phyloP scores from a whole-genome alignment of 2,113 vertebrate species.

The Chamaetylas fuelleborni region DNA sequence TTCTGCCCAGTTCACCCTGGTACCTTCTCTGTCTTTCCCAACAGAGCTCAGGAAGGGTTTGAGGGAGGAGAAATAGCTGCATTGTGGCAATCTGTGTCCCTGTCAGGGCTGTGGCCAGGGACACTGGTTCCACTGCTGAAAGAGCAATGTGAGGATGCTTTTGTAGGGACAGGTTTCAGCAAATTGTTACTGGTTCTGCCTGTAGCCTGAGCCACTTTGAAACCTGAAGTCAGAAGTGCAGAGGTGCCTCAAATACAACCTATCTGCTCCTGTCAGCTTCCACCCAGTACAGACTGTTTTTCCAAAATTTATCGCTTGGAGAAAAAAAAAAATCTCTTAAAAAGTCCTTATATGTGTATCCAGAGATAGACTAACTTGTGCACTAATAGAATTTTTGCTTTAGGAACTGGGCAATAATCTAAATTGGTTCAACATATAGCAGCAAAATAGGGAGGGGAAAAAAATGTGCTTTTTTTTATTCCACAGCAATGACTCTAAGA shows the following conservation, averaged over 20 bases:
- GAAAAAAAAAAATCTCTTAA: background rate
- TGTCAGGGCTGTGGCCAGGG: background rate
- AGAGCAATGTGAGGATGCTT: fast-evolving
- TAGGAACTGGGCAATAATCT: background rate
- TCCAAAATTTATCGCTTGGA: background rate
- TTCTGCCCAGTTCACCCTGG: background rate
- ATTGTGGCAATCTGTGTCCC: background rate
- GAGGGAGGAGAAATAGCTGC: background rate
- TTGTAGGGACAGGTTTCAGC: background rate
- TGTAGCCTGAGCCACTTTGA: background rate
- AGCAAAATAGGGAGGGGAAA: background rate
- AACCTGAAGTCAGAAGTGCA: background rate
- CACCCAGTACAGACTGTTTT: background rate
- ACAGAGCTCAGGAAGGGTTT: background rate
- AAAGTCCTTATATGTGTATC: background rate
- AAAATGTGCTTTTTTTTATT: background rate
- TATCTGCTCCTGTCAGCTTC: background rate
- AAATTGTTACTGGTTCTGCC: background rate
- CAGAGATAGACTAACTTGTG: background rate
- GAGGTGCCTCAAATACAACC: background rate
- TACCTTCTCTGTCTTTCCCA: background rate
- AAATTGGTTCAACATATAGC: background rate
- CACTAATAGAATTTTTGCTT: background rate
- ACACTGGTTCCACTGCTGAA: background rate
- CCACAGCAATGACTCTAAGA: background rate